Percentiles rank a stretch among this genome's conserved stretches.
phyloP scores from a whole-genome alignment of 2,888 invertebrate genomes.

The Caenorhabditis panamensis region DNA sequence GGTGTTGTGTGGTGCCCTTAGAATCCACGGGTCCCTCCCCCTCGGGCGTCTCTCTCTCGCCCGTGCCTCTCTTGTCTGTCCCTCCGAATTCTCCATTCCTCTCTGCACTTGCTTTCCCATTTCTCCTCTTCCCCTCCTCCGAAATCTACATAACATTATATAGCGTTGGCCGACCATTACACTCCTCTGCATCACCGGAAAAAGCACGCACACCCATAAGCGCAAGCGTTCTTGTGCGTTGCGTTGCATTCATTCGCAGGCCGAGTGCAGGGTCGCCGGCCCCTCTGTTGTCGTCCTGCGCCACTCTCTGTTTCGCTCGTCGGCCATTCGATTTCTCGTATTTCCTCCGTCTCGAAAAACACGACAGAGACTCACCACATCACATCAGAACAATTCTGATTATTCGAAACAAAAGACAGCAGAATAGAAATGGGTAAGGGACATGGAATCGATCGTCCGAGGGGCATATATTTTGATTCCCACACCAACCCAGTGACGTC shows the following conservation, averaged over 20 bases:
- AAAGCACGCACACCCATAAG: slow-evolving; percentile 10
- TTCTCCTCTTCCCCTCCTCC: slow-evolving; percentile 22
- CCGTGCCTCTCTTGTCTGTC: slow-evolving; percentile 7
- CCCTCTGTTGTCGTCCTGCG: slow-evolving; percentile 18
- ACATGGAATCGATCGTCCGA: background rate
- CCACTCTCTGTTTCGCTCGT: slow-evolving; percentile 23
- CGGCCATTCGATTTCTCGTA: slow-evolving; percentile 3
- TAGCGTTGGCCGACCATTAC: slow-evolving; percentile 27
- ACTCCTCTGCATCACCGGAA: slow-evolving; percentile 25
- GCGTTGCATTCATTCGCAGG: slow-evolving; percentile 1
- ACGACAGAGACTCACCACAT: background rate
- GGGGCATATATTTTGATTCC: background rate
- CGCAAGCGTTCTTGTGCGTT: background rate
- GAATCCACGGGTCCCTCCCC: slow-evolving; percentile 21
- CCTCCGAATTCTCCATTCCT: slow-evolving; percentile 3
- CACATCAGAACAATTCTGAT: slow-evolving; percentile 11
- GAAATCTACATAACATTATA: slow-evolving; percentile 49
- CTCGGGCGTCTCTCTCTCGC: slow-evolving; percentile 22
- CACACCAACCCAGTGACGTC: background rate
- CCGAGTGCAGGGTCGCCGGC: background rate
- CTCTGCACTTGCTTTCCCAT: slow-evolving; percentile 30
- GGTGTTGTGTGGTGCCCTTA: slow-evolving; percentile 10
- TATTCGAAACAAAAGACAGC: background rate
- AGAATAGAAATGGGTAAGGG: slow-evolving; percentile 23
- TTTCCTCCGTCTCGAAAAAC: slow-evolving; percentile 6